These are phyloP conservation scores for Unio pictorum DNA, from an alignment of 2,888 invertebrate species.

Conservation along the genomic window DNA sequence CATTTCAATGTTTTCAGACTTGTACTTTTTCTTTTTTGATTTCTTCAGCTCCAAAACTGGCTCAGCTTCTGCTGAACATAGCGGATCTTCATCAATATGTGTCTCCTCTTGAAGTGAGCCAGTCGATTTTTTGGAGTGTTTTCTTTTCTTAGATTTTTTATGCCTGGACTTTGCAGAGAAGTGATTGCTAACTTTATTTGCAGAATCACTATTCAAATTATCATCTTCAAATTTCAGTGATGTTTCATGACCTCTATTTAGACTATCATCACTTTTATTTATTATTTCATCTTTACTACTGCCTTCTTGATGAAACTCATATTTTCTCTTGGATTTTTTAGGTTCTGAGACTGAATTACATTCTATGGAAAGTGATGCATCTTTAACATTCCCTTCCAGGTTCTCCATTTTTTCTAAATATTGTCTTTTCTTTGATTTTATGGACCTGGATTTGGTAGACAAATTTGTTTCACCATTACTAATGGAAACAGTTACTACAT, in stretches of 20 bases:
- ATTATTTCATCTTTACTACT: conserved; percentile 3
- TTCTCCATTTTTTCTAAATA: conserved; percentile 5
- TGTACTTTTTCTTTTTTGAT: conserved; percentile 17
- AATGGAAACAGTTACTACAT: too few species aligned
- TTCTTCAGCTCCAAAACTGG: conserved; percentile 15
- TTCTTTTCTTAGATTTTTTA: background rate
- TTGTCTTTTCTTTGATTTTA: conserved; percentile 11
- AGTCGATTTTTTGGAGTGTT: background rate
- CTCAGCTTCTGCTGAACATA: background rate
- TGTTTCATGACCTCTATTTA: too few species aligned
- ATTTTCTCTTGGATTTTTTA: conserved; percentile 28
- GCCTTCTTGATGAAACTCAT: conserved; percentile 11
- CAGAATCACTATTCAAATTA: too few species aligned
- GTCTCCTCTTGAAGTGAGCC: background rate
- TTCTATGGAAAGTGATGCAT: conserved; percentile 7
- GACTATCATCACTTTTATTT: background rate
- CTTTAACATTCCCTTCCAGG: conserved; percentile 11
- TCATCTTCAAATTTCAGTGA: too few species aligned
- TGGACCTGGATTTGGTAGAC: conserved; percentile 4
- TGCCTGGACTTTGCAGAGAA: background rate
- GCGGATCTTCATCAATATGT: background rate
- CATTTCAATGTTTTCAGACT: conserved; percentile 13
- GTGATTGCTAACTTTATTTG: background rate
- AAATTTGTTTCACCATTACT: background rate
- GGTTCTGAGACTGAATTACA: conserved; percentile 11